Evolutionary conservation across 1,140 invertebrate species (phyloP), one percentile per base, ranked within the genome.

Genomic region (Belonocnema kinseyi): DNA sequence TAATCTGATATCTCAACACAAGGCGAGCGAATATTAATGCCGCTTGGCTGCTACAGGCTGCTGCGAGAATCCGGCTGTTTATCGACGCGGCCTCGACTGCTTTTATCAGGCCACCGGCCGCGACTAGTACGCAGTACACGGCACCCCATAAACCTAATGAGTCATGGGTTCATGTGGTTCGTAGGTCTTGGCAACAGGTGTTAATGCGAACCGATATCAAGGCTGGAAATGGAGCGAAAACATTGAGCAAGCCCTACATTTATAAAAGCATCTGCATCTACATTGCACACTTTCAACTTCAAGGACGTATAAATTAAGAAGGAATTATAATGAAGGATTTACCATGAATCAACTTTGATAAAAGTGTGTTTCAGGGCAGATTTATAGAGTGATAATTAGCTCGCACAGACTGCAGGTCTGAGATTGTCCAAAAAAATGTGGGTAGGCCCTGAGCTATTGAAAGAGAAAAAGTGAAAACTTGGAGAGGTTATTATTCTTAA

Each of bases 11-110:
- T 80, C 66, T 78, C 50, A 46, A 75, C 71, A 74, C 73, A 77
- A 78, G 66, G 51, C 72, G 77, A 79, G 74, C 73, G 76, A 72
- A 79, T 83, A 80, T 83, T 81, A 83, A 83, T 81, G 82, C 76
- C 72, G 52, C 77, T 78, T 70, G 74, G 72, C 74, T 54, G 77
- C 75, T 78, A 77, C 76, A 72, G 51, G 77, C 80, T 73, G 33
- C 70, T 75, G 13, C 12, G 3, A 21, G 61, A 66, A 70, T 78
- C 73, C 75, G 75, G 75, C 72, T 77, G 71, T 71, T 74, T 82
- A 76, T 80, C 77, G 72, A 66, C 61, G 77, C 75, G 73, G 50
- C 40, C 71, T 72, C 71, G 50, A 51, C 50, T 52, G 26, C 74
- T 75, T 77, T 71, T 77, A 82, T 80, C 76, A 75, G 74, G 73